A percentile compares a stretch with the other conserved stretches of the same genome.
Conservation (phyloP, 2,113 vertebrate genomes). For the Anas platyrhynchos region DNA sequence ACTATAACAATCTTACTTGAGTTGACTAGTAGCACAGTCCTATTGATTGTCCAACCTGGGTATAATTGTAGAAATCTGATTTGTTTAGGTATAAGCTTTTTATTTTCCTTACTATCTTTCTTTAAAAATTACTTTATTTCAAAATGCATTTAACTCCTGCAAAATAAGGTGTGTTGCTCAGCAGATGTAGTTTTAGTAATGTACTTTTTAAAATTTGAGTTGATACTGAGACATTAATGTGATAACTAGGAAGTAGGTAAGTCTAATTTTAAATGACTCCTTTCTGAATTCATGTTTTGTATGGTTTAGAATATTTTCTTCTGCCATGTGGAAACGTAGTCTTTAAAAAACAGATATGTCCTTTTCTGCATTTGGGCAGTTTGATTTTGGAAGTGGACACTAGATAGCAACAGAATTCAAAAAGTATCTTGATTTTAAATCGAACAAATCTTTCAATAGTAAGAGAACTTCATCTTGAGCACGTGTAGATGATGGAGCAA, state of each 20-base stretch:
- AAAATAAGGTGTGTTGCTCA: neutral
- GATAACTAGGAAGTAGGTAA: neutral
- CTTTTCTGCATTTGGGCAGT: neutral
- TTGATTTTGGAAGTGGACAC: neutral
- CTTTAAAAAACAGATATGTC: neutral
- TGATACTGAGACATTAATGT: neutral
- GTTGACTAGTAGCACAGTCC: neutral
- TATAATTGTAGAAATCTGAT: neutral
- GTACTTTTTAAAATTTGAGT: neutral
- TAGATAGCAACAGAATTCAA: neutral
- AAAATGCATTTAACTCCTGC: neutral
- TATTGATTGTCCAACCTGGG: neutral
- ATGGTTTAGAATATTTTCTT: neutral
- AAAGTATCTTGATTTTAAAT: neutral
- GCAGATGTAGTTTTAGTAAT: neutral
- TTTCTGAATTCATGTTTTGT: neutral
- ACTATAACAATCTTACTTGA: neutral
- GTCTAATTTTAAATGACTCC: neutral
- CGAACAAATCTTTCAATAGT: neutral
- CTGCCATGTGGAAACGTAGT: neutral
- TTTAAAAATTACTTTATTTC: neutral
- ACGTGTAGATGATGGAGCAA: neutral
- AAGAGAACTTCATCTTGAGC: neutral
- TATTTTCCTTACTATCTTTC: neutral
- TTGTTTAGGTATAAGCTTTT: neutral